These are phyloP conservation scores for Mohoua ochrocephala DNA, from an alignment of 2,113 vertebrate species.

Conservation along the genomic window DNA sequence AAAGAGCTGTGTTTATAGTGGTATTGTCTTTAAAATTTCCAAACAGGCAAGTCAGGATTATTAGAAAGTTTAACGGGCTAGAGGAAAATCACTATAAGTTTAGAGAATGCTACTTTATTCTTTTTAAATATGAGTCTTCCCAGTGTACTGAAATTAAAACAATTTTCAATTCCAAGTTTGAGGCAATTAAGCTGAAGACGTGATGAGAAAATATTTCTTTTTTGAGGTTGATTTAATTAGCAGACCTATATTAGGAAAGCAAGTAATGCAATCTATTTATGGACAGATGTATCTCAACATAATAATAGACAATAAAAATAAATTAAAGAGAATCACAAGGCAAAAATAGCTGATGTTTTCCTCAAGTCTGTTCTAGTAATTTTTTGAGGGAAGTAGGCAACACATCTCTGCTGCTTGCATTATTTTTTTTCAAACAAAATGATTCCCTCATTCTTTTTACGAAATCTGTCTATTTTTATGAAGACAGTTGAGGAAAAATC, in stretches of 20 bases:
- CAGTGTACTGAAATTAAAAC: slow-evolving; percentile 34
- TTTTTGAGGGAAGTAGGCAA: not conserved
- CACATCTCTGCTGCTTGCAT: not conserved
- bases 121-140: slow-evolving; percentile 39
- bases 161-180: slow-evolving; percentile 1
- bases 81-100: slow-evolving; percentile 20
- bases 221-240: slow-evolving; percentile 60
- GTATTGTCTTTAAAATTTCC: slow-evolving; percentile 18
- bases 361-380: not conserved
- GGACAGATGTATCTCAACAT: not conserved
- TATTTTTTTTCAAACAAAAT: not conserved
- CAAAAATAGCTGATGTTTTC: slow-evolving; percentile 10
- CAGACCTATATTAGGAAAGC: slow-evolving; percentile 3
- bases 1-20: slow-evolving; percentile 45
- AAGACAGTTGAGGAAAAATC: not conserved
- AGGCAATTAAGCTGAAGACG: slow-evolving; percentile 29
- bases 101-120: slow-evolving; percentile 50
- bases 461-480: not conserved
- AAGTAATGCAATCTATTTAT: slow-evolving; percentile 19
- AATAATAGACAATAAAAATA: slow-evolving; percentile 41
- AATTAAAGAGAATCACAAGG: slow-evolving; percentile 5
- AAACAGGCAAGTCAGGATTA: slow-evolving; percentile 36
- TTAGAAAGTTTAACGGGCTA: slow-evolving; percentile 15
- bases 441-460: not conserved
- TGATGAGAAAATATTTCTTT: slow-evolving; percentile 60